Base-by-base conservation (phyloP, 2,888 invertebrate species). In the Megastigmus dorsalis region DNA sequence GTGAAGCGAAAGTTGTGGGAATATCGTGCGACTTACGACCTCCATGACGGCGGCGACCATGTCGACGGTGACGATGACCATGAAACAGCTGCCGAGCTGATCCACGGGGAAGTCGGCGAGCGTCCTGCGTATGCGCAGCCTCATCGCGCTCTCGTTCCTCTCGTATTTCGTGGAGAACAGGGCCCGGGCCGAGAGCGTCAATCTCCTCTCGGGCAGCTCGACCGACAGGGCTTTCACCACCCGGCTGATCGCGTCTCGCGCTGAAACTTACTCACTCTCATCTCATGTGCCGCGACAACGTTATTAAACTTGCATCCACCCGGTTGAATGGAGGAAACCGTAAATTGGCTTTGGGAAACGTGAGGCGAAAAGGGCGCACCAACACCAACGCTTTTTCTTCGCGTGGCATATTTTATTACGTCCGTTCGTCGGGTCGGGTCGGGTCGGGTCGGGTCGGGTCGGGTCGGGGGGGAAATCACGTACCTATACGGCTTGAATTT, bases 11-110 rank as follows among this genome's bases (percentile, higher is more conserved):
- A 43, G 26, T 15, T 15, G 55, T 33, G 15, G 10, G 6, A 13
- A 18, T 10, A 52, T 13, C 15, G 26, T 28, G 2, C 36, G 26
- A 78, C 84, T 83, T 78, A 87, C 88, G 2, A 91, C 91, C 82
- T 93, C 93, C 82, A 94, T 91, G 78, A 95, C 90, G 0, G 91
- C 90, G 13, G 91, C 89, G 83, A 93, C 90, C 57, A 92, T 89
- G 23, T 92, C 91, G 15, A 90, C 88, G 4, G 90, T 90, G n/a
- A 92, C 92, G 74, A 93, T 90, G 3, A 92, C 92, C 81, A 93
- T 87, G 84, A 92, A 93, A 76, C 90, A 90, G 79, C 89, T 89
- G 9, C 91, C 91, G 72, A 90, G 89, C 79, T 89, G 89, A 63
- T 90, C 89, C 2, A 89, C 88, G 6, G 89, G 89, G 69, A 91